Percentiles rank a stretch among this genome's conserved stretches.
These are phyloP conservation scores for Oedothorax gibbosus DNA, from an alignment of 1,140 invertebrate genomes.

Conservation along the genomic window DNA sequence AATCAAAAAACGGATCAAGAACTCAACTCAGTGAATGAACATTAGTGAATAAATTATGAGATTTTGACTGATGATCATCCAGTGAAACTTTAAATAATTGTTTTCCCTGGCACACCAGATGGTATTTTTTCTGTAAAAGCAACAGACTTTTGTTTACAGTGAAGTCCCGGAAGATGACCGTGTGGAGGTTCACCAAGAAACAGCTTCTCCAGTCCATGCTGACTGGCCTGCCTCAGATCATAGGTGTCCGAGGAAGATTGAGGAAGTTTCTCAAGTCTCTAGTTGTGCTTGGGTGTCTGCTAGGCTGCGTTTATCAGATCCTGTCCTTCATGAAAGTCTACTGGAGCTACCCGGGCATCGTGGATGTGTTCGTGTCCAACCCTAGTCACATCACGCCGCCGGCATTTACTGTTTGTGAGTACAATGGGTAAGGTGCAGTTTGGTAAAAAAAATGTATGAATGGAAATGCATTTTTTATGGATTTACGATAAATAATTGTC, in stretches of 20 bases:
- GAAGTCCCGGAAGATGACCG: background rate
- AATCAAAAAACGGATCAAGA: too few species aligned
- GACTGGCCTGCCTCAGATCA: conserved; percentile 20
- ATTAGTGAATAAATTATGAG: too few species aligned
- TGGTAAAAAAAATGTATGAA: background rate
- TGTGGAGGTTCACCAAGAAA: background rate
- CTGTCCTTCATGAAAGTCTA: conserved; percentile 35
- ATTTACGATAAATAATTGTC: too few species aligned
- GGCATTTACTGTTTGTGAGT: conserved; percentile 32
- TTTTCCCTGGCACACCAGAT: too few species aligned
- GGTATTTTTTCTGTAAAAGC: too few species aligned
- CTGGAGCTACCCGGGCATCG: conserved; percentile 31
- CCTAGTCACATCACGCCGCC: conserved; percentile 4
- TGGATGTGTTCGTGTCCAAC: conserved; percentile 38
- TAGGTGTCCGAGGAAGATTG: conserved; percentile 6
- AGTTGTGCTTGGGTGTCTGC: conserved; percentile 19
- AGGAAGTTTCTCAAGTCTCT: conserved; percentile 23
- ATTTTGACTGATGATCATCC: too few species aligned
- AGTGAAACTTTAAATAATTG: too few species aligned
- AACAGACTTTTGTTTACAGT: too few species aligned
- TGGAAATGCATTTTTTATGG: background rate
- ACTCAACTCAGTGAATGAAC: too few species aligned
- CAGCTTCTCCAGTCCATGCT: conserved; percentile 29
- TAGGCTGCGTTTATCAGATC: conserved; percentile 27
- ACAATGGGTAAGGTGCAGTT: conserved; percentile 23